Conservation (phyloP, 2,797 vertebrate species). For the Hippopotamyrus pictus region DNA sequence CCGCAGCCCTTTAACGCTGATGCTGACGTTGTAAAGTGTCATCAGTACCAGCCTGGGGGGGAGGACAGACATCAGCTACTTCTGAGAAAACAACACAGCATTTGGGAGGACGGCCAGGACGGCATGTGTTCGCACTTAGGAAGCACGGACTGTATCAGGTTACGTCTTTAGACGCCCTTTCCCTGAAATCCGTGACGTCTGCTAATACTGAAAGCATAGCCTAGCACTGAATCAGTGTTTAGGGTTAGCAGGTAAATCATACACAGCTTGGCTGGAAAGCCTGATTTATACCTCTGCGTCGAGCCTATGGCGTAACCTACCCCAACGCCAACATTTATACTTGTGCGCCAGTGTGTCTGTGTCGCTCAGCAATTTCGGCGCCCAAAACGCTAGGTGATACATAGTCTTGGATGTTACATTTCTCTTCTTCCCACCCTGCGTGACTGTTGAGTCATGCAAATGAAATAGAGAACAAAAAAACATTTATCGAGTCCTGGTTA, state of each 20-base stretch:
- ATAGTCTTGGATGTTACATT: not conserved
- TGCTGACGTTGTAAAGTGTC: constrained; percentile 89
- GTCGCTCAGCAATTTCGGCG: not conserved
- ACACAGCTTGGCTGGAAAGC: not conserved
- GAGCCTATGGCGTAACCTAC: not conserved
- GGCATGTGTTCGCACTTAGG: not conserved
- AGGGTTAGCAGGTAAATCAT: not conserved
- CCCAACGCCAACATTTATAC: not conserved
- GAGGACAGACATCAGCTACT: not conserved
- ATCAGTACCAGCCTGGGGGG: constrained; percentile 78
- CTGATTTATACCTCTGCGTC: not conserved
- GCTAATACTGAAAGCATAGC: not conserved
- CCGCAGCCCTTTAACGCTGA: constrained; percentile 77
- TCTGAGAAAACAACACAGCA: not conserved
- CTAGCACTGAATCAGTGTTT: not conserved
- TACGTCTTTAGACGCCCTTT: not conserved
- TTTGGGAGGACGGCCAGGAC: not conserved
- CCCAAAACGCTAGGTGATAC: not conserved
- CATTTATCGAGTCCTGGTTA: not conserved
- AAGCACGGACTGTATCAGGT: not conserved
- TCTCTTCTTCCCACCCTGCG: not conserved
- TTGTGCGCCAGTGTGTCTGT: not conserved
- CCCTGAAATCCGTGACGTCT: not conserved
- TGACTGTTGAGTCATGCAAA: not conserved
- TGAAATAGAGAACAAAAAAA: not conserved